These are phyloP conservation scores for Anarsia innoxiella DNA, from an alignment of 2,888 invertebrate species.

Conservation along the genomic window DNA sequence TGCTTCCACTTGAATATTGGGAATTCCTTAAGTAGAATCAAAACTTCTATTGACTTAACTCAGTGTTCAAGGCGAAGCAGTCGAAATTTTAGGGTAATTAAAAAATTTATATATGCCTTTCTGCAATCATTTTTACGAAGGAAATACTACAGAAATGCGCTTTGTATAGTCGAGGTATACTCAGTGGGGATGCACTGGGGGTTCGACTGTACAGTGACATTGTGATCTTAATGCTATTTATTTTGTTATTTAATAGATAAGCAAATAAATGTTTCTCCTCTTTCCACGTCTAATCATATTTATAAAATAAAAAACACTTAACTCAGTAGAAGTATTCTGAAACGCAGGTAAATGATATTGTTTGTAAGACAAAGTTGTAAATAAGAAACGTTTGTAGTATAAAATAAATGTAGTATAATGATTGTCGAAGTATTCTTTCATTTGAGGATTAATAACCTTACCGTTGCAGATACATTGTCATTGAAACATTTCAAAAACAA, in stretches of 20 bases:
- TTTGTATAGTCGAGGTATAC: conserved; percentile 34
- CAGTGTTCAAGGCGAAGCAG: conserved; percentile 16
- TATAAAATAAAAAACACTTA: not conserved
- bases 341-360: conserved; percentile 29
- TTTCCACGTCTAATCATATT: conserved; percentile 2
- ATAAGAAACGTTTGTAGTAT: conserved; percentile 56
- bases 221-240: conserved; percentile 58
- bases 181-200: not conserved
- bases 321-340: conserved; percentile 2
- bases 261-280: conserved; percentile 16
- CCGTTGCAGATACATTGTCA: too few relatives aligned
- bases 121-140: conserved; percentile 67
- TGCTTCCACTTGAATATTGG: conserved; percentile 23
- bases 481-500: conserved; percentile 14
- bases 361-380: conserved; percentile 52
- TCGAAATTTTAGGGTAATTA: conserved; percentile 38
- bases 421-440: conserved; percentile 50
- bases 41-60: not conserved
- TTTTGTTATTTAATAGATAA: conserved; percentile 57
- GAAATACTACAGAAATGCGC: conserved; percentile 56
- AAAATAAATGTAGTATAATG: conserved; percentile 66
- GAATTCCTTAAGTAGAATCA: not conserved
- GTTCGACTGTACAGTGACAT: conserved; percentile 34
- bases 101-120: conserved; percentile 48
- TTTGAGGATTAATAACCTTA: too few relatives aligned